These are phyloP conservation scores for Cordylochernes scorpioides DNA, from an alignment of 2,888 invertebrate species.

Conservation along the genomic window DNA sequence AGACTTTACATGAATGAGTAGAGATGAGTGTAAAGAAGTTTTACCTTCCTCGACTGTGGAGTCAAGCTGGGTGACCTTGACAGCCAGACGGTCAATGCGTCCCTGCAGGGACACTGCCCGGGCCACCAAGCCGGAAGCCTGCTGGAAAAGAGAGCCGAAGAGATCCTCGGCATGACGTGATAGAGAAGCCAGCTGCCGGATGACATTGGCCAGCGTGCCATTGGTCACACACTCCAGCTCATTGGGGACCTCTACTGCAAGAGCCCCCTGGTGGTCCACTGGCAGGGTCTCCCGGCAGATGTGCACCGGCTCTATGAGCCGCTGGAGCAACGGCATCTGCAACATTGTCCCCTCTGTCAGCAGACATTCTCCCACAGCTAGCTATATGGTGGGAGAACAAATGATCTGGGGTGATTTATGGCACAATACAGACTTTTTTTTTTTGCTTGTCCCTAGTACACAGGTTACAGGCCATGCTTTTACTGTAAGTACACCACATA, in stretches of 20 bases:
- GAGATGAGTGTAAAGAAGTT: background rate
- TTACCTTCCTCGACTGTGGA: constrained; percentile 79
- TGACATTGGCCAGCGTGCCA: constrained; percentile 83
- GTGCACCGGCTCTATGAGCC: constrained; percentile 80
- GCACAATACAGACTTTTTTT: too few species aligned
- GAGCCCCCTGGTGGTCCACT: constrained; percentile 16
- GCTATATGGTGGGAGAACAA: too few species aligned
- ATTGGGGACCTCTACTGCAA: constrained; percentile 35
- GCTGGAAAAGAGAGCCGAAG: constrained; percentile 75
- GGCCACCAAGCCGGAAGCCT: constrained; percentile 61
- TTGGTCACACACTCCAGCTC: constrained; percentile 95
- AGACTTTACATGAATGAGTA: too few species aligned
- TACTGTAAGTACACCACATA: too few species aligned
- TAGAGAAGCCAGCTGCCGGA: constrained; percentile 48
- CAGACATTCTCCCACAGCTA: too few species aligned
- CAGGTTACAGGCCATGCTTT: too few species aligned
- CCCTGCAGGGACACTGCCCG: constrained; percentile 70
- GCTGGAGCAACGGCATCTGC: constrained; percentile 98
- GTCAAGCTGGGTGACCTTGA: constrained; percentile 84
- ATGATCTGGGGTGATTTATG: too few species aligned
- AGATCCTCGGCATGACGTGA: constrained; percentile 93
- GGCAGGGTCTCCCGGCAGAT: constrained; percentile 77
- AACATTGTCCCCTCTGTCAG: too few species aligned
- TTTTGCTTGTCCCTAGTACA: too few species aligned
- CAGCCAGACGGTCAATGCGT: constrained; percentile 58